Percentiles rank a stretch among this genome's conserved stretches.
Conservation (phyloP, 2,888 invertebrate species). For the Cryptocephalus moraei region DNA sequence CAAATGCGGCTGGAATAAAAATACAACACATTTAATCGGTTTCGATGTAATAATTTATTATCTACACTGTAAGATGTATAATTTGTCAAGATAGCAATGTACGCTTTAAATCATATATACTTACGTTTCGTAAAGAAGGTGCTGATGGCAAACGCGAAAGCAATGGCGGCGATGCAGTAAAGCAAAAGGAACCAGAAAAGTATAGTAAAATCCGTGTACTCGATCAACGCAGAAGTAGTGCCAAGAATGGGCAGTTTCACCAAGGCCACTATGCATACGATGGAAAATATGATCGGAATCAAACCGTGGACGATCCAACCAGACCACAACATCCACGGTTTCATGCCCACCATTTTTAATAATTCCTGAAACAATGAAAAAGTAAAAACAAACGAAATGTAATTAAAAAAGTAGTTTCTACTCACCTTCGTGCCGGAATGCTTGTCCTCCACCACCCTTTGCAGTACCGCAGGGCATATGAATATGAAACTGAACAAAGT, state of each 20-base stretch:
- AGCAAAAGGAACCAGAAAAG: slow-evolving; percentile 59
- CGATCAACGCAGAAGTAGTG: slow-evolving; percentile 51
- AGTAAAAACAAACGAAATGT: background rate
- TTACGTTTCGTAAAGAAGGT: slow-evolving; percentile 68
- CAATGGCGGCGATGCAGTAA: slow-evolving; percentile 59
- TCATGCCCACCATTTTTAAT: slow-evolving; percentile 86
- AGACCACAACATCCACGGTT: slow-evolving; percentile 74
- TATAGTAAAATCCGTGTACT: slow-evolving; percentile 53
- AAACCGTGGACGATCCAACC: slow-evolving; percentile 79
- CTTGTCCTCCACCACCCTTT: slow-evolving; percentile 50
- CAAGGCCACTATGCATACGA: slow-evolving; percentile 45
- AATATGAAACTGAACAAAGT: slow-evolving; percentile 41
- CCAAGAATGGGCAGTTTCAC: slow-evolving; percentile 45
- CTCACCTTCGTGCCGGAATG: slow-evolving; percentile 47
- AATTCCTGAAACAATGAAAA: slow-evolving; percentile 53
- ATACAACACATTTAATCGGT: background rate
- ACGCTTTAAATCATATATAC: slow-evolving; percentile 13
- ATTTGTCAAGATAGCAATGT: background rate
- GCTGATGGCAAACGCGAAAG: slow-evolving; percentile 68
- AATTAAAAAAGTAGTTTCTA: background rate
- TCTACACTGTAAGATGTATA: too few relatives aligned
- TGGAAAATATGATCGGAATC: slow-evolving; percentile 52
- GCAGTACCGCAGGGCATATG: slow-evolving; percentile 43
- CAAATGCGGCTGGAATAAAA: slow-evolving; percentile 26
- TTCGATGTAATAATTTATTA: too few relatives aligned